Base-by-base conservation (phyloP, 1,140 invertebrate genomes). In the Drosophila hydei region DNA sequence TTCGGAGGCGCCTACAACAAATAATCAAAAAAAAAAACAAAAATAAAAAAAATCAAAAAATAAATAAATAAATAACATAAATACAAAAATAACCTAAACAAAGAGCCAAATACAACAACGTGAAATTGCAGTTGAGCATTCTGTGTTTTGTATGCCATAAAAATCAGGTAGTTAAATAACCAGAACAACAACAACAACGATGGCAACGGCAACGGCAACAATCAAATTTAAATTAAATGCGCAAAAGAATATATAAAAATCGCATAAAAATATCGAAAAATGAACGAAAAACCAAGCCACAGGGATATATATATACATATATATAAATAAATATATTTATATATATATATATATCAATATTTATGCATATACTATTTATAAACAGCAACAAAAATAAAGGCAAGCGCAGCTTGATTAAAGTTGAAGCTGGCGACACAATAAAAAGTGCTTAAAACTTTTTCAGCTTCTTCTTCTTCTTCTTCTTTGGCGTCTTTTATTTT, bases 191-290 rank as follows among this genome's bases (percentile, higher is more conserved):
- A 50, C 23, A 25, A 30, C 23, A 25, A 36, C 18, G 11, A n/a
- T 23, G 33, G 40, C 54, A 50, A 21, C 64, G 36, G 12, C 55
- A 47, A 36, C 56, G 54, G 11, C 30, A 11, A 1, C 38, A 40
- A 40, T 14, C 38, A 59, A 70, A 73, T 69, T 69, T 45, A 85
- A 85, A 77, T 80, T 48, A 75, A 80, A 81, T 77, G 67, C 74
- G 74, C 70, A 77, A 85, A 75, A 77, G 70, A 77, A 65, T 87
- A 80, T 47, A 79, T 75, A 75, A 72, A 61, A 75, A 65, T 60
- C 69, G 61, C 56, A 63, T 52, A 56, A 67, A 75, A 61, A 72
- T 38, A 50, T 61, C 16, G 58, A 50, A 8, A 58, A 50, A 45
- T 11, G 9, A 36, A 11, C 5, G 45, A 23, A 30, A 68, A 68